These are phyloP conservation scores for Nannobrachium achirus DNA, from an alignment of 2,113 vertebrate species.

Conservation along the genomic window DNA sequence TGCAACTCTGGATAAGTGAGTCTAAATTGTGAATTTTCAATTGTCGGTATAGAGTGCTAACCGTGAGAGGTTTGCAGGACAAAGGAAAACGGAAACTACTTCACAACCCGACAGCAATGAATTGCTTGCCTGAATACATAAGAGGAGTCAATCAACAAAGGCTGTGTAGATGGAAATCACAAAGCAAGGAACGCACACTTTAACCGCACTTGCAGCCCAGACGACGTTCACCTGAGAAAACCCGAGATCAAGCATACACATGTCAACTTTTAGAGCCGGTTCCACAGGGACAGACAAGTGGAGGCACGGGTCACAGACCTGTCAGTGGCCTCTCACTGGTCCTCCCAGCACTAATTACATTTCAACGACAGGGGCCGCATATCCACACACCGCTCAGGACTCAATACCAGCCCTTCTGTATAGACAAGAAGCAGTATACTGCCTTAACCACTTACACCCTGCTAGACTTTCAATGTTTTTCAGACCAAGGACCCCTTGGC, in stretches of 20 bases:
- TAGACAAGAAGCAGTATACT: not conserved
- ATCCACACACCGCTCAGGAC: slow-evolving; percentile 9
- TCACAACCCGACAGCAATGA: slow-evolving; percentile 43
- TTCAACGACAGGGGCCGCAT: slow-evolving; percentile 14
- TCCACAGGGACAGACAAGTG: slow-evolving; percentile 6
- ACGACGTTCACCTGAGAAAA: not conserved
- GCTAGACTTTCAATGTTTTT: not conserved
- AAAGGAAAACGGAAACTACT: slow-evolving; percentile 17
- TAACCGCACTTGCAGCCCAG: not conserved
- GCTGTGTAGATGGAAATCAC: slow-evolving; percentile 37
- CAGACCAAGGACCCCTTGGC: not conserved
- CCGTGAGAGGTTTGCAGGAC: slow-evolving; percentile 1
- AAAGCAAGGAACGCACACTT: slow-evolving; percentile 16
- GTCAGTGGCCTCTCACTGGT: not conserved
- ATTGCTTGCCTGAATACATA: slow-evolving; percentile 57
- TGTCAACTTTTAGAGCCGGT: not conserved
- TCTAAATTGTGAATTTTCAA: no score
- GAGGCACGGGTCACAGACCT: not conserved
- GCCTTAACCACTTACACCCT: not conserved
- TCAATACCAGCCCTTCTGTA: slow-evolving; percentile 14
- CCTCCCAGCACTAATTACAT: slow-evolving; percentile 16
- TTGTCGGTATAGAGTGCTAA: slow-evolving; percentile 12
- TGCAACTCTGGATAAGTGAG: no score
- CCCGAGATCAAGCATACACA: not conserved
- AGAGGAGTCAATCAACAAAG: slow-evolving; percentile 38